A percentile compares a stretch with the other conserved stretches of the same genome.
Conservation (phyloP, 2,888 invertebrate genomes). For the Trichogramma evanescens region DNA sequence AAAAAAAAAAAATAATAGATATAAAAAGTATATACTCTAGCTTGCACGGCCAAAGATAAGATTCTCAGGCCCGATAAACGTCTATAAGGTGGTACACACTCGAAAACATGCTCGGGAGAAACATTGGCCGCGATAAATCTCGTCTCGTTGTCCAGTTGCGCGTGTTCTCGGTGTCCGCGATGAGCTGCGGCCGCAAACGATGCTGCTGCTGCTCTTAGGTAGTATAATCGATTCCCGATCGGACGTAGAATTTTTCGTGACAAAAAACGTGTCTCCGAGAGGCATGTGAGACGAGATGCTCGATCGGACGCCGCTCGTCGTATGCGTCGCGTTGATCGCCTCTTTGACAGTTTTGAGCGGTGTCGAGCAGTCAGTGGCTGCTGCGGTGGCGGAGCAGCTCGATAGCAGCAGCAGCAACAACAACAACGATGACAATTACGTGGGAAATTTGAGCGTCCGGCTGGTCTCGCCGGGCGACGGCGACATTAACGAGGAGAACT, state of each 20-base stretch:
- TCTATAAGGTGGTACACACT: no score
- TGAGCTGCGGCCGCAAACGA: background rate
- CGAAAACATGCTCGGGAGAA: no score
- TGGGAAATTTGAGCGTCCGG: constrained; percentile 8
- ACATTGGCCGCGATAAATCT: no score
- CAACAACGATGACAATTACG: background rate
- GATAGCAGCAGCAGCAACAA: no score
- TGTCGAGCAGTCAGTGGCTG: background rate
- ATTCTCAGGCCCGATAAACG: no score
- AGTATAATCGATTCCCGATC: background rate
- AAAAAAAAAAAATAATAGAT: no score
- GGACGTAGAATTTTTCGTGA: background rate
- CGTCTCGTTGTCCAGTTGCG: no score
- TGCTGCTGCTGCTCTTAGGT: background rate
- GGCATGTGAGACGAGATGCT: constrained; percentile 8
- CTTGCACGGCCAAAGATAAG: no score
- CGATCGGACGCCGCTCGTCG: background rate
- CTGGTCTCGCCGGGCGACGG: background rate
- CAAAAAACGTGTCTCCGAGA: background rate
- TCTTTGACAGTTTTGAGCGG: background rate
- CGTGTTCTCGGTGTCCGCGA: no score
- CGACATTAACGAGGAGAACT: background rate
- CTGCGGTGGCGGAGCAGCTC: background rate
- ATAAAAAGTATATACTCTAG: no score
- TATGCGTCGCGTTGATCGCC: background rate